Conservation (phyloP, 2,113 vertebrate species). For the Sander lucioperca region DNA sequence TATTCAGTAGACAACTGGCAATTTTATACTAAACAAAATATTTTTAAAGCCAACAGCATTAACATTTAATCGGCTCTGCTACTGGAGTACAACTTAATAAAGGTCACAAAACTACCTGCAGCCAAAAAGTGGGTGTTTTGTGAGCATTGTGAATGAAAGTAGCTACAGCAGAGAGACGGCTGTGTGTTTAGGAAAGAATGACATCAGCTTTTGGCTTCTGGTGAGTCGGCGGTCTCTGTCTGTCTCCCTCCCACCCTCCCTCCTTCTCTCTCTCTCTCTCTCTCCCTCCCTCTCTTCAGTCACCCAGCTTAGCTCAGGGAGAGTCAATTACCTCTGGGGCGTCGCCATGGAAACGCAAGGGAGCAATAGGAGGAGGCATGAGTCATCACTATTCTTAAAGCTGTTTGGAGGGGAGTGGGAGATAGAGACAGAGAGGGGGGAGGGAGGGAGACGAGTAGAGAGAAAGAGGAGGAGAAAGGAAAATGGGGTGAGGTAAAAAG, state of each 20-base stretch:
- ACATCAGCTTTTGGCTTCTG: slow-evolving; percentile 75
- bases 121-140: not conserved
- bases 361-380: slow-evolving; percentile 71
- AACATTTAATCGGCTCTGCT: not conserved
- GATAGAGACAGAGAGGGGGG: not conserved
- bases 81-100: not conserved
- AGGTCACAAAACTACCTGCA: slow-evolving; percentile 14
- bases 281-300: slow-evolving; percentile 27
- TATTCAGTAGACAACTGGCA: too few relatives aligned
- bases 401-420: slow-evolving; percentile 16
- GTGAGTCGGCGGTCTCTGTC: slow-evolving; percentile 56
- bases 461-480: too few relatives aligned
- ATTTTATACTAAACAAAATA: not conserved
- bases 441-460: not conserved
- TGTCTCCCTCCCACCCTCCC: not conserved
- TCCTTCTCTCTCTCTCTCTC: not conserved
- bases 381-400: slow-evolving; percentile 78
- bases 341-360: slow-evolving; percentile 77
- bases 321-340: slow-evolving; percentile 76
- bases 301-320: slow-evolving; percentile 43
- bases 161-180: not conserved
- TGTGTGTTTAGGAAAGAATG: slow-evolving; percentile 34
- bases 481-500: not conserved
- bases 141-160: slow-evolving; percentile 13
- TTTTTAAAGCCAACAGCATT: too few relatives aligned